A percentile compares a stretch with the other conserved stretches of the same genome.
Evolutionary conservation across 2,797 vertebrate genomes (phyloP).

Genomic region (Dicrostonyx torquatus): DNA sequence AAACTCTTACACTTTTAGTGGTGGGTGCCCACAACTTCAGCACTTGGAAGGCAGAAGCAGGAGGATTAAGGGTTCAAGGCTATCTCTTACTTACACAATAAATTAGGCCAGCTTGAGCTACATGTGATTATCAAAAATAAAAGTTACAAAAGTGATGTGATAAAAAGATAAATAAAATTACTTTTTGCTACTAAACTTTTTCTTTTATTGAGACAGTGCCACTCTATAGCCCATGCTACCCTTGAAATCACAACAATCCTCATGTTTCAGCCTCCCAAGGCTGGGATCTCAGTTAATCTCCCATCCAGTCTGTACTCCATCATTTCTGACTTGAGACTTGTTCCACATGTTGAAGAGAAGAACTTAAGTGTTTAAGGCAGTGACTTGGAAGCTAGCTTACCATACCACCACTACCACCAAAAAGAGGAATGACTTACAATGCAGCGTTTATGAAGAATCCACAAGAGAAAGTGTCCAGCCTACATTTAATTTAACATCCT

Average conservation of each 20-base stretch:
- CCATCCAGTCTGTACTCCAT: not conserved
- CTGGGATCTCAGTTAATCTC: not conserved
- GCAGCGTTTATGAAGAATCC: not conserved
- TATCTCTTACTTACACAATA: not conserved
- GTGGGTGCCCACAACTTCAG: not conserved
- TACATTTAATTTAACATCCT: not conserved
- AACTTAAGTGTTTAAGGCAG: not conserved
- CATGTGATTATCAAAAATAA: not conserved
- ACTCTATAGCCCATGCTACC: not conserved
- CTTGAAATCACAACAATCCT: not conserved
- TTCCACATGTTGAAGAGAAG: not conserved
- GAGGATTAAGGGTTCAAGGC: not conserved
- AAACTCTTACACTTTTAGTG: not conserved
- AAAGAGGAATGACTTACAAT: not conserved
- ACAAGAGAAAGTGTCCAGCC: not conserved
- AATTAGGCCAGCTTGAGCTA: not conserved
- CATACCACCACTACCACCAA: not conserved
- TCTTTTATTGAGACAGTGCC: not conserved
- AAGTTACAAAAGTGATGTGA: not conserved
- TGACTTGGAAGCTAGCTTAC: not conserved
- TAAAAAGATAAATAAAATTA: not conserved
- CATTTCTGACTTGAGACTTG: not conserved
- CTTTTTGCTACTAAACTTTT: not conserved
- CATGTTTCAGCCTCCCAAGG: not conserved
- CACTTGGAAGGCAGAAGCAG: not conserved